Base-by-base conservation (phyloP, 2,888 invertebrate genomes). In the Baronia brevicornis region DNA sequence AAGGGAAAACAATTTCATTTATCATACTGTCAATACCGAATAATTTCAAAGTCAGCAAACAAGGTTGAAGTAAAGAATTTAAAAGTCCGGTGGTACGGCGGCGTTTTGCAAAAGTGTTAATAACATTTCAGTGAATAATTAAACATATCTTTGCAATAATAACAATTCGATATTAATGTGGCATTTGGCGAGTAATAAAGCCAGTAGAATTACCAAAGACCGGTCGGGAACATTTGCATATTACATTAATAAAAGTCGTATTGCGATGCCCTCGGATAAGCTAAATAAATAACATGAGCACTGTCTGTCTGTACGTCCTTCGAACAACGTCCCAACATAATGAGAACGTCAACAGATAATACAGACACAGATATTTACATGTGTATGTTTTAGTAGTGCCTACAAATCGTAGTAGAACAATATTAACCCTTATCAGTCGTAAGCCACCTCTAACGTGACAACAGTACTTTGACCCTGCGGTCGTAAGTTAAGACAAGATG, bases 191-290 rank as follows among this genome's bases (percentile, higher is more conserved):
- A 61, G 62, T 68, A 63, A 67, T 71, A 62, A 64, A 68, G 62
- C 60, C 53, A 54, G 60, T 56, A 52, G 52, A 60, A 50, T 46
- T 51, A 54, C 48, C 48, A 51, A 56, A 26, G 55, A 51, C 43
- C 58, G 54, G 60, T 51, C 51, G 60, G 51, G 47, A 53, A 42
- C 54, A 78, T 78, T 77, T 72, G 64, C 75, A 78, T 77, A 77
- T 72, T 74, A 72, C 74, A 77, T 78, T 75, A 71, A 71, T 77
- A 77, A 61, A 68, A 60, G 74, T 74, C 77, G 54, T 46, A 51
- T 48, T 42, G 59, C 65, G 74, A 75, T 77, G 70, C 61, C 65
- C 61, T 62, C 71, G 54, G 74, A 74, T 77, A 73, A 71, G 64
- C 60, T 56, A 58, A 67, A 72, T 68, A 73, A 38, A 38, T 38